Evolutionary conservation across 2,888 invertebrate species (phyloP), one percentile per base, ranked within the genome.

Genomic region (Parascotia fuliginaria): DNA sequence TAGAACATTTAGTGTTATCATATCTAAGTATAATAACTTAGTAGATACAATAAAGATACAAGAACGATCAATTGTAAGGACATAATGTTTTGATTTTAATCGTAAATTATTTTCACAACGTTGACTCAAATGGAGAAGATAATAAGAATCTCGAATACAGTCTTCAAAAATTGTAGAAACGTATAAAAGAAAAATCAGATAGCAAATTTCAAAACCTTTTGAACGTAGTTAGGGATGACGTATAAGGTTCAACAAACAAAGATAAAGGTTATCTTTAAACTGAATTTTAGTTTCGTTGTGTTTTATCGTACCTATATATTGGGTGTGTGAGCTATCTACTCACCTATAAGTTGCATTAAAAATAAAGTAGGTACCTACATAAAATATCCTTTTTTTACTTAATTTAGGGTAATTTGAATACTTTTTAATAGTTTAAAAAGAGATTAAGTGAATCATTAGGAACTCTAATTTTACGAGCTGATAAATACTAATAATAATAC

Each of bases 401-500:
- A n/a, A n/a, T n/a, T n/a, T n/a, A 24, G 3, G 7, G 7, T 24
- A 24, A 7, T n/a, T 16, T 34, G 3, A 3, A 16, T 16, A 6
- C 5, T 24, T 7, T 24, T 24, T 24, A 7, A 7, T 6, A 7
- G 1, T 24, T 6, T 3, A 24, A 24, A 7, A 24, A 4, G 5
- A 24, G 7, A 7, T 24, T 24, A 7, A 7, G 7, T 1, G 16
- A 32, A 33, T 15, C 13, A n/a, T n/a, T n/a, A 22, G 9, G 15
- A 33, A 15, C 32, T 53, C 50, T 42, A 47, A 61, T 65, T 70
- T 72, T 63, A 72, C 61, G 59, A 68, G 53, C 69, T 73, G 65
- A 73, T 73, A 77, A 73, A 63, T 73, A 63, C 65, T 72, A 75
- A 78, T 66, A 75, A 71, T 67, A 69, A 73, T 68, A 71, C 71